Evolutionary conservation across 1,140 invertebrate species (phyloP).

Genomic region (Semibalanus balanoides): DNA sequence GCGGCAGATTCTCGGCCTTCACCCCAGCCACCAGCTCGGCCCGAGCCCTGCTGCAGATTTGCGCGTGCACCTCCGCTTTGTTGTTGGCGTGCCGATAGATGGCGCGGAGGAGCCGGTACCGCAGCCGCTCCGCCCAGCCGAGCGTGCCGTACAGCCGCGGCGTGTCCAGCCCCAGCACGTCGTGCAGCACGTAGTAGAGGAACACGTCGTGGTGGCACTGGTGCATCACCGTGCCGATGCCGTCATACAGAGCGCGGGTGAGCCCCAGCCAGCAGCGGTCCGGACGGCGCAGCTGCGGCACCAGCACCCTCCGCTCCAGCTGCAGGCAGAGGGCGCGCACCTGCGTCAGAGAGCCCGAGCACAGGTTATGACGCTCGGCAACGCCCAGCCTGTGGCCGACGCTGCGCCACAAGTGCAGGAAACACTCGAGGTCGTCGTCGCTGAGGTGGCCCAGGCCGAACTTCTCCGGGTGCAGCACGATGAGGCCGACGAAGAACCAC

Average conservation of each 20-base stretch:
- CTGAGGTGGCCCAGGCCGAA: slow-evolving; percentile 42
- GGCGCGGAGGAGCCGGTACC: neutral
- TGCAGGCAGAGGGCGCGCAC: slow-evolving; percentile 29
- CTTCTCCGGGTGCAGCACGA: slow-evolving; percentile 45
- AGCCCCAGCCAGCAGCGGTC: neutral
- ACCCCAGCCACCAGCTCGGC: neutral
- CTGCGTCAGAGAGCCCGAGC: slow-evolving; percentile 32
- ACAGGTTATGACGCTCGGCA: slow-evolving; percentile 54
- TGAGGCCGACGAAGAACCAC: slow-evolving; percentile 55
- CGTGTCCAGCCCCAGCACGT: neutral
- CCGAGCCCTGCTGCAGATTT: neutral
- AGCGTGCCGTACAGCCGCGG: neutral
- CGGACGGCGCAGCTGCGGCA: slow-evolving; percentile 28
- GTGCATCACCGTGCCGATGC: neutral
- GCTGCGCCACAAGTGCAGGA: slow-evolving; percentile 67
- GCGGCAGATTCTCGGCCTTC: neutral
- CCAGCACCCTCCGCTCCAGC: slow-evolving; percentile 27
- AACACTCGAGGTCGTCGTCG: slow-evolving; percentile 50
- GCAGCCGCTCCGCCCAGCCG: neutral
- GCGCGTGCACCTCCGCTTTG: neutral
- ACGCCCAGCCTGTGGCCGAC: slow-evolving; percentile 66
- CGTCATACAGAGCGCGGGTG: neutral
- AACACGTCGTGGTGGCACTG: neutral
- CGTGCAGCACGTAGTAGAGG: neutral
- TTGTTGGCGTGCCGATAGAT: neutral